Evolutionary conservation across 2,888 invertebrate species (phyloP).

Genomic region (Mylabris sibirica): DNA sequence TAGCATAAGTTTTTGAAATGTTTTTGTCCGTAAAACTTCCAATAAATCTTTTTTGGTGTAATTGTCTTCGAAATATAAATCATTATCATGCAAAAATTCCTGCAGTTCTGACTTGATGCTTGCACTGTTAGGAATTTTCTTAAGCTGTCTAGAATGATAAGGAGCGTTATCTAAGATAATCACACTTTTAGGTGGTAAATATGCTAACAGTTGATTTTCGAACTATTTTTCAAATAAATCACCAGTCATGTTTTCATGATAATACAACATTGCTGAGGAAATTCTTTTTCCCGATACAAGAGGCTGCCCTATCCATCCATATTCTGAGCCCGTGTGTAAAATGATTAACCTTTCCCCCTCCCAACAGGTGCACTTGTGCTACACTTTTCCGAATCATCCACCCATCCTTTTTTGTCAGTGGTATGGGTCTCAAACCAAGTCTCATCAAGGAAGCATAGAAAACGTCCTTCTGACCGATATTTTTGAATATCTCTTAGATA

Average conservation of each 20-base stretch:
- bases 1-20: not conserved
- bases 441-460: not conserved
- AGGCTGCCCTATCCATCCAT: not conserved
- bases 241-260: constrained; percentile 36
- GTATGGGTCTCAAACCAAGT: not conserved
- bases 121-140: not conserved
- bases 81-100: not conserved
- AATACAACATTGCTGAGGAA: not conserved
- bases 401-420: not conserved
- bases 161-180: too few species aligned
- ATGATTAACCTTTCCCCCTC: not conserved
- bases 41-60: not conserved
- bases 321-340: not conserved
- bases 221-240: constrained; percentile 36
- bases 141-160: not conserved
- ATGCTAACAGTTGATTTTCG: too few species aligned
- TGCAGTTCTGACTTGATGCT: not conserved
- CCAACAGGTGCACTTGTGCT: not conserved
- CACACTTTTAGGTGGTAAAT: too few species aligned
- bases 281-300: not conserved
- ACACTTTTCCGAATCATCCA: not conserved
- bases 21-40: not conserved
- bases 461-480: not conserved
- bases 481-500: too few species aligned
- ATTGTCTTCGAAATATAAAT: not conserved